Conservation (phyloP, 1,140 invertebrate species). For the Megalonaias nervosa region DNA sequence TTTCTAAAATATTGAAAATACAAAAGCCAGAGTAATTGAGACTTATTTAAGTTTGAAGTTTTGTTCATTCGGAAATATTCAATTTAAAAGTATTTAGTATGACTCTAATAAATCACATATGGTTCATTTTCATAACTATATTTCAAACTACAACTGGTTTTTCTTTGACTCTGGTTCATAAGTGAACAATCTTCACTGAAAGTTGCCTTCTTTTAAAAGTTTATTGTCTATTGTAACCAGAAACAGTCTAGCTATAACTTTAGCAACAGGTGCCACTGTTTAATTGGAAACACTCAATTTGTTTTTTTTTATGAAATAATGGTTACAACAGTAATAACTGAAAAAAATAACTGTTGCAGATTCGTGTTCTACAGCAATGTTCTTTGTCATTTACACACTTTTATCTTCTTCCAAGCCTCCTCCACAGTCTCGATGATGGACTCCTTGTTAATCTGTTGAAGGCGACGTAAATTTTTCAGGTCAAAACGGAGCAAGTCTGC, state of each 20-base stretch:
- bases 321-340: too few relatives aligned
- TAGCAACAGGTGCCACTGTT: not conserved
- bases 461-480: constrained; percentile 87
- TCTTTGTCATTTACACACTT: constrained; percentile 46
- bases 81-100: too few relatives aligned
- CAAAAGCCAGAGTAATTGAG: not conserved
- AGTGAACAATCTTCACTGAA: too few relatives aligned
- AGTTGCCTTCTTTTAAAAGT: too few relatives aligned
- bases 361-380: not conserved
- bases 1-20: constrained; percentile 50
- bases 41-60: not conserved
- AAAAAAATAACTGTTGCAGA: too few relatives aligned
- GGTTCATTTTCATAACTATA: too few relatives aligned
- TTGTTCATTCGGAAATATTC: not conserved
- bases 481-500: constrained; percentile 91
- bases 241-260: not conserved
- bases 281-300: too few relatives aligned
- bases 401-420: constrained; percentile 79
- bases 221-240: too few relatives aligned
- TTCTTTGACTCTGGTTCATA: too few relatives aligned
- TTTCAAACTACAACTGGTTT: too few relatives aligned
- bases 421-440: constrained; percentile 91
- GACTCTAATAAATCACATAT: too few relatives aligned
- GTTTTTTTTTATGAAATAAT: too few relatives aligned
- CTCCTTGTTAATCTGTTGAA: constrained; percentile 92